A percentile compares a stretch with the other conserved stretches of the same genome.
phyloP scores from a whole-genome alignment of 2,797 vertebrate species.

The Malacoraja senta region DNA sequence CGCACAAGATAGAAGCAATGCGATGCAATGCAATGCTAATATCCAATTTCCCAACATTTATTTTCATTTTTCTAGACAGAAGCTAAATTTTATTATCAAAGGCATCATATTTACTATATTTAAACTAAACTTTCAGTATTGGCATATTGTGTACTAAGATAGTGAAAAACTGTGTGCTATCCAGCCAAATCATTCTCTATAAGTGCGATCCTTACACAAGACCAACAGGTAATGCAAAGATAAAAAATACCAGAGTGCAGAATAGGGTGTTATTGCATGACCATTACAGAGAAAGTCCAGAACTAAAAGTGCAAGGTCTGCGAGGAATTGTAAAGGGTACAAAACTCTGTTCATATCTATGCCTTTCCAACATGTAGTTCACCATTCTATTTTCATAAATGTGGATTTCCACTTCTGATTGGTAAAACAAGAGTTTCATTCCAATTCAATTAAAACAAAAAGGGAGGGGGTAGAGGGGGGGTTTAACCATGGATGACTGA shows the following conservation, averaged over 20 bases:
- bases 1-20: too few relatives aligned
- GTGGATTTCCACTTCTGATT: neutral
- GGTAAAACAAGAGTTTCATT: neutral
- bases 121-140: neutral
- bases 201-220: too few relatives aligned
- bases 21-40: neutral
- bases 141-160: neutral
- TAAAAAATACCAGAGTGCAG: too few relatives aligned
- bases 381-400: neutral
- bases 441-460: neutral
- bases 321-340: neutral
- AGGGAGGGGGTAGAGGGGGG: neutral
- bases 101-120: neutral
- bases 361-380: neutral
- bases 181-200: too few relatives aligned
- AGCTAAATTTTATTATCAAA: neutral
- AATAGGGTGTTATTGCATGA: too few relatives aligned
- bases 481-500: neutral
- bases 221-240: too few relatives aligned
- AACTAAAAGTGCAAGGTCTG: too few relatives aligned
- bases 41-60: neutral
- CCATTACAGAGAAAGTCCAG: too few relatives aligned
- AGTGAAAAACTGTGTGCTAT: too few relatives aligned
- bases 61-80: neutral
- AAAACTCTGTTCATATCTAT: neutral